These are phyloP conservation scores for Cygnus buccinator DNA, from an alignment of 2,113 vertebrate genomes.

Conservation along the genomic window DNA sequence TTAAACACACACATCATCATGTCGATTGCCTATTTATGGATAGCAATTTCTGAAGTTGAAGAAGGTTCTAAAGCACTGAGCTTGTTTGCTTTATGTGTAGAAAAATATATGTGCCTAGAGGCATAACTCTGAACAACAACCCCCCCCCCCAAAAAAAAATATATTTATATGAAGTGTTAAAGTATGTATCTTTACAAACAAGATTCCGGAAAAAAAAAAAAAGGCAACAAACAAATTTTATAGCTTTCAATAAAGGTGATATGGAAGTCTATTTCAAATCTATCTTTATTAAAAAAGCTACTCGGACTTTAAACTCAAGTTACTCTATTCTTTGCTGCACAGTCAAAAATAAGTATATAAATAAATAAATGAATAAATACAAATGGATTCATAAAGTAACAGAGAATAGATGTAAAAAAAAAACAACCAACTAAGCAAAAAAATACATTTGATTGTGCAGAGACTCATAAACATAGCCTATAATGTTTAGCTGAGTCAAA, in stretches of 20 bases:
- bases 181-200: neutral
- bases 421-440: too few relatives aligned
- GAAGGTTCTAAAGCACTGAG: neutral
- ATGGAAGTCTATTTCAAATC: neutral
- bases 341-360: neutral
- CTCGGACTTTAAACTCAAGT: neutral
- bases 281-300: neutral
- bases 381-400: slow-evolving; percentile 13
- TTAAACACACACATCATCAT: neutral
- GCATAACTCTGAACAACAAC: neutral
- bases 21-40: neutral
- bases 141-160: neutral
- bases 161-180: neutral
- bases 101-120: neutral
- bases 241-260: neutral
- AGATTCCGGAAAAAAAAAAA: neutral
- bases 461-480: slow-evolving; percentile 23
- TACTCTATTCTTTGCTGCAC: neutral
- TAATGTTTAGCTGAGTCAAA: neutral
- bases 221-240: neutral
- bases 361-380: neutral
- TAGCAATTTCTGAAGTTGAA: neutral
- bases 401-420: slow-evolving; percentile 37
- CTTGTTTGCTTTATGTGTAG: neutral
- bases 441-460: neutral